phyloP scores from a whole-genome alignment of 2,113 vertebrate species.

The Pedetes capensis region DNA sequence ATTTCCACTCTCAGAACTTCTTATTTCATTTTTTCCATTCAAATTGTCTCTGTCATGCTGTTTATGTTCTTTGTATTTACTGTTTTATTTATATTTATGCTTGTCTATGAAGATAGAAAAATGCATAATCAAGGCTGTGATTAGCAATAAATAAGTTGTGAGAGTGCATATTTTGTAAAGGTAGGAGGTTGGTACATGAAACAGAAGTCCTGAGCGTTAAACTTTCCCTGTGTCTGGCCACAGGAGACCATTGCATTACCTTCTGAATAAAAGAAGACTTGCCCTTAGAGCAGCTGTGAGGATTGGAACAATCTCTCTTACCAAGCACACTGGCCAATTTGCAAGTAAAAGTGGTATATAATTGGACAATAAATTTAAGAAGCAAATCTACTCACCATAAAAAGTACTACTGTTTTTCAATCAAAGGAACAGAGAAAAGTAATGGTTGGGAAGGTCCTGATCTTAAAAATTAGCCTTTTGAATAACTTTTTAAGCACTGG shows the following conservation, averaged over 20 bases:
- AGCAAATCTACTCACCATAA: conserved; percentile 35
- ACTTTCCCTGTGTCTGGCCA: not conserved
- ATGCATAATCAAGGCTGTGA: conserved; percentile 35
- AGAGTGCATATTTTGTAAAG: conserved; percentile 59
- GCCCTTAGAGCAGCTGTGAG: not conserved
- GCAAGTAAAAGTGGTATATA: conserved; percentile 45
- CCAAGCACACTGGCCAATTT: conserved; percentile 39
- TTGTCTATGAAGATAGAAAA: conserved; percentile 51
- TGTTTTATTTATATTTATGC: conserved; percentile 70
- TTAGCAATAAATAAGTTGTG: conserved; percentile 55
- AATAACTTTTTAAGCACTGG: conserved; percentile 20
- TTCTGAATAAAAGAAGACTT: conserved; percentile 53
- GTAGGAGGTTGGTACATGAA: not conserved
- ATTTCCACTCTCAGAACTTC: conserved; percentile 6
- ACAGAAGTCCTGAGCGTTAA: not conserved
- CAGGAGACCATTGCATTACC: not conserved
- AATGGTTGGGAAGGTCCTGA: not conserved
- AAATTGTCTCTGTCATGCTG: conserved; percentile 40
- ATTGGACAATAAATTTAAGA: conserved; percentile 50
- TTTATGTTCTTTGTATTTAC: conserved; percentile 63
- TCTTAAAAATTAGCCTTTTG: conserved; percentile 15
- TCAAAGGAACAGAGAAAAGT: not conserved
- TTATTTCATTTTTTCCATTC: conserved; percentile 62
- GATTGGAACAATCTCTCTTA: not conserved
- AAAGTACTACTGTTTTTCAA: conserved; percentile 34